Evolutionary conservation across 2,888 invertebrate genomes (phyloP), one percentile per base, ranked within the genome.

Genomic region (Scaptomyza tumidula): DNA sequence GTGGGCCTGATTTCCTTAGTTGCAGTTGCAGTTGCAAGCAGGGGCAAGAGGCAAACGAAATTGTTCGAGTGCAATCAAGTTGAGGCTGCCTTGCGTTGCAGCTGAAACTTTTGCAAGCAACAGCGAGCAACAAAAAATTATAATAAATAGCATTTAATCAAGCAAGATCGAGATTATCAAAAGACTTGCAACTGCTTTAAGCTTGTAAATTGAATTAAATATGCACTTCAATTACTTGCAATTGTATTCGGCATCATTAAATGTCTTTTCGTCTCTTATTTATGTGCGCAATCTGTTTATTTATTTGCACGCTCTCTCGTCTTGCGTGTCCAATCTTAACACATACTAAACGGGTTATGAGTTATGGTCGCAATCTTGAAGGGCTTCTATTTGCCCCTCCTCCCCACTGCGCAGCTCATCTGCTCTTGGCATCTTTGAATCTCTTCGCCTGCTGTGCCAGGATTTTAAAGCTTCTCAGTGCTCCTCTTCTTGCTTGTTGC

Each of bases 121-220:
- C 39, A 39, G 14, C 14, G 7, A 9, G 41, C 14, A 10, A 52
- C 10, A 2, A 61, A 74, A 43, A 53, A 29, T 82, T 75, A 80
- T 75, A 80, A 70, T 74, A 79, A 83, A 87, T 78, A 78, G 80
- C 75, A 78, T 66, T 67, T 71, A 73, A 64, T 71, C 77, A 70
- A 67, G 45, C 45, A 65, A 53, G 50, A 41, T 49, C 52, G 46
- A 62, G 62, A 53, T 63, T 53, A 72, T 48, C 56, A 49, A 56
- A 41, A 10, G 41, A 16, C 41, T 16, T 41, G 56, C 43, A 35
- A 49, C 29, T 29, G 29, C 14, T 67, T 33, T 24, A 41, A 39
- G 33, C 35, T 44, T 43, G 59, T 62, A 69, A 80, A 80, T 79
- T 75, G 62, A 78, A 70, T 80, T 80, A 75, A 75, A 75, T 75